phyloP scores from a whole-genome alignment of 2,113 vertebrate genomes.

The Thomomys bottae region DNA sequence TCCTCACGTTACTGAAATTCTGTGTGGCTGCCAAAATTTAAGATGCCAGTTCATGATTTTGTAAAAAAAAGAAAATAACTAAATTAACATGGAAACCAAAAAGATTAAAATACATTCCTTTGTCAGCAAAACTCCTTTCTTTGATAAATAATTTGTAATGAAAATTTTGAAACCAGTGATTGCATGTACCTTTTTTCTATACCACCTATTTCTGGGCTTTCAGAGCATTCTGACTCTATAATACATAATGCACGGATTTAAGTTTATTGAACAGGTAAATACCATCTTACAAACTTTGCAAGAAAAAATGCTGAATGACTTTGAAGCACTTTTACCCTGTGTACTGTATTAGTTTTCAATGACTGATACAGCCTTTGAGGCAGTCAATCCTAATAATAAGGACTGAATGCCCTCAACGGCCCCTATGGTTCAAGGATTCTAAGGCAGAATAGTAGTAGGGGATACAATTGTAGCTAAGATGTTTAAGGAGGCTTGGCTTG shows the following conservation, averaged over 20 bases:
- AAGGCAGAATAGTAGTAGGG: background rate
- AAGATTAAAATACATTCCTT: background rate
- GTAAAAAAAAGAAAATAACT: background rate
- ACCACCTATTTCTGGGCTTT: constrained; percentile 12
- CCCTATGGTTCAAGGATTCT: too few relatives aligned
- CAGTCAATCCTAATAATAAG: background rate
- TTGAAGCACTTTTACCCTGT: background rate
- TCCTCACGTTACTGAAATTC: background rate
- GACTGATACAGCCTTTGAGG: too few relatives aligned
- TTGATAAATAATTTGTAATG: background rate
- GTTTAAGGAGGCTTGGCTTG: background rate
- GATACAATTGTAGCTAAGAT: background rate
- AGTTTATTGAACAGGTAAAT: background rate
- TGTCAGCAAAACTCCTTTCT: constrained; percentile 5
- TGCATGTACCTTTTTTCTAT: background rate
- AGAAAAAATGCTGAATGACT: background rate
- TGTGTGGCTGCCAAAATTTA: background rate
- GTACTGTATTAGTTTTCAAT: background rate
- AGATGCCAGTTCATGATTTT: background rate
- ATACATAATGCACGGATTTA: constrained; percentile 1
- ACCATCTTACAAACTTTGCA: background rate
- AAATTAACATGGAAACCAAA: background rate
- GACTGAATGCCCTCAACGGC: background rate
- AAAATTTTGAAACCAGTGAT: background rate
- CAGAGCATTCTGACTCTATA: constrained; percentile 10